phyloP scores from a whole-genome alignment of 2,113 vertebrate genomes.

The Dinomys branickii region DNA sequence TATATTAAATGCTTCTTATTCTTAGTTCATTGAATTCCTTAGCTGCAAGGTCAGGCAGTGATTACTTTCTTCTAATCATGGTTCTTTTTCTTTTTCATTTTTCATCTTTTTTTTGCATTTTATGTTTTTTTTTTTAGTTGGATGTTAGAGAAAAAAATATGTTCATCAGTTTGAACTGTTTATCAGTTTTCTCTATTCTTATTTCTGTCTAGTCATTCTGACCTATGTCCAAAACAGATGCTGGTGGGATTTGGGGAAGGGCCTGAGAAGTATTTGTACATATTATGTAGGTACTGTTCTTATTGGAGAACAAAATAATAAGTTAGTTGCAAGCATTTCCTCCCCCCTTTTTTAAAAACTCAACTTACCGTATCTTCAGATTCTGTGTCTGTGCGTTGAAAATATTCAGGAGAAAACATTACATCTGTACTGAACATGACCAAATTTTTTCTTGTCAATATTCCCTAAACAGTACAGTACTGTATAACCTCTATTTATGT shows the following conservation, averaged over 20 bases:
- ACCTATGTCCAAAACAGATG: neutral
- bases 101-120: neutral
- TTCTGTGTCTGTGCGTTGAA: neutral
- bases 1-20: neutral
- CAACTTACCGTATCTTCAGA: neutral
- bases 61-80: neutral
- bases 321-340: neutral
- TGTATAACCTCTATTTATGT: neutral
- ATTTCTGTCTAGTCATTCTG: neutral
- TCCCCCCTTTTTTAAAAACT: neutral
- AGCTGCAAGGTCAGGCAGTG: slow-evolving; percentile 9
- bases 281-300: neutral
- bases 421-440: neutral
- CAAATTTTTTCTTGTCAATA: neutral
- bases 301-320: slow-evolving; percentile 14
- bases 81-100: neutral
- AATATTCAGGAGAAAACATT: neutral
- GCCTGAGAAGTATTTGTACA: neutral
- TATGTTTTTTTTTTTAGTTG: neutral
- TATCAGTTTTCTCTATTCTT: neutral
- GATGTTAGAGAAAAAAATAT: neutral
- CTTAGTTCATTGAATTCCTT: neutral
- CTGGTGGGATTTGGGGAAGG: neutral
- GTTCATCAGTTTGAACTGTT: neutral
- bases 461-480: neutral